Conservation (phyloP, 2,888 invertebrate genomes). For the Tolmerus cingulatus region DNA sequence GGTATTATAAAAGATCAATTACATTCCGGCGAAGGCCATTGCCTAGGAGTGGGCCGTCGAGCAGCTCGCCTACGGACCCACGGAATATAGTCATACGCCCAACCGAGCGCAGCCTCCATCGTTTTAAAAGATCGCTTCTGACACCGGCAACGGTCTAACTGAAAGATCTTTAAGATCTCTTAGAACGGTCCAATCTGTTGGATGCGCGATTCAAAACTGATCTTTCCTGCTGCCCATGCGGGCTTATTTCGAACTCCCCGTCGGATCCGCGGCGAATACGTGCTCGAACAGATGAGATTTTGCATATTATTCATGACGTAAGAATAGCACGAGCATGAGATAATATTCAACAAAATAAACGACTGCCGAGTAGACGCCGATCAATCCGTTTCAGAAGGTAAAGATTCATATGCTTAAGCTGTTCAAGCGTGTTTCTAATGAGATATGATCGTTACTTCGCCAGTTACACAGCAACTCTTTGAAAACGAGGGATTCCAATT, state of each 20-base stretch:
- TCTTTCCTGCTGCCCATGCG: background rate
- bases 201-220: constrained; percentile 9
- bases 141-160: background rate
- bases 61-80: constrained; percentile 23
- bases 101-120: constrained; percentile 31
- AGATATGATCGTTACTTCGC: background rate
- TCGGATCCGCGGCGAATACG: background rate
- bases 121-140: background rate
- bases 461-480: background rate
- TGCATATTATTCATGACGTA: constrained; percentile 34
- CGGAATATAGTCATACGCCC: constrained; percentile 10
- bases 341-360: constrained; percentile 11
- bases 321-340: constrained; percentile 1
- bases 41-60: background rate
- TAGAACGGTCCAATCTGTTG: constrained; percentile 21
- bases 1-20: background rate
- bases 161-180: background rate
- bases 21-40: constrained; percentile 32
- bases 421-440: background rate
- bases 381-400: background rate
- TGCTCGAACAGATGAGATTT: constrained; percentile 24
- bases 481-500: background rate
- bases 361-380: background rate
- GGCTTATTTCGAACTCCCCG: background rate
- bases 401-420: background rate